Evolutionary conservation across 2,797 vertebrate species (phyloP), one percentile per base, ranked within the genome.

Genomic region (Leuciscus waleckii): DNA sequence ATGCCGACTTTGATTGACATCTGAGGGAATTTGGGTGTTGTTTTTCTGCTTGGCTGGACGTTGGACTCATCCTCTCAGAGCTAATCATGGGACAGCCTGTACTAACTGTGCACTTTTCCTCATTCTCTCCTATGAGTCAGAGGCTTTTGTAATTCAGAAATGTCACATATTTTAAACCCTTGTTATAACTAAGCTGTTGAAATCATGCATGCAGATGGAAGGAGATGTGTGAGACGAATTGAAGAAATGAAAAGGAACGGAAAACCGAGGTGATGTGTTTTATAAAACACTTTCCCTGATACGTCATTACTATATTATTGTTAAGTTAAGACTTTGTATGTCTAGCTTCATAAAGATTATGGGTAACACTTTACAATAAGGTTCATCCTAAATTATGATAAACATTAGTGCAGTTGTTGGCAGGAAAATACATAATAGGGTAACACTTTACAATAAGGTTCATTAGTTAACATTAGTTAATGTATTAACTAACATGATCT

Each of bases 1-100:
- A 35, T 69, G 78, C 16, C 54, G 19, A 35, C 13, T 49, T 16
- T 89, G 86, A 90, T 79, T 87, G 88, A 84, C 88, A 84, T 70
- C n/a, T 67, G 23, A 49, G 37, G 63, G 74, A 81, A 87, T 86
- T 82, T 73, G 56, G 74, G 51, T 43, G 78, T 76, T 76, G 78
- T 83, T 73, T 71, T 85, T 80, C 79, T 87, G 78, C 39, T 73
- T 88, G 74, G 26, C 46, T 85, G 39, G 49, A 19, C 17, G 14
- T 61, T 73, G 51, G 67, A 49, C 81, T 88, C 74, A 37, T 70
- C 69, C 82, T 85, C 46, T 17, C n/a, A 74, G 39, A 82, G 46
- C 68, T 86, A 74, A 77, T 83, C 71, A 81, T 19, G 63, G 71
- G 70, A 75, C 74, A 76, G 82, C 26, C 74, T 69, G 82, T 78